Conservation (phyloP, 2,888 invertebrate species). For the Pseudococcus jackbeardsleyi region DNA sequence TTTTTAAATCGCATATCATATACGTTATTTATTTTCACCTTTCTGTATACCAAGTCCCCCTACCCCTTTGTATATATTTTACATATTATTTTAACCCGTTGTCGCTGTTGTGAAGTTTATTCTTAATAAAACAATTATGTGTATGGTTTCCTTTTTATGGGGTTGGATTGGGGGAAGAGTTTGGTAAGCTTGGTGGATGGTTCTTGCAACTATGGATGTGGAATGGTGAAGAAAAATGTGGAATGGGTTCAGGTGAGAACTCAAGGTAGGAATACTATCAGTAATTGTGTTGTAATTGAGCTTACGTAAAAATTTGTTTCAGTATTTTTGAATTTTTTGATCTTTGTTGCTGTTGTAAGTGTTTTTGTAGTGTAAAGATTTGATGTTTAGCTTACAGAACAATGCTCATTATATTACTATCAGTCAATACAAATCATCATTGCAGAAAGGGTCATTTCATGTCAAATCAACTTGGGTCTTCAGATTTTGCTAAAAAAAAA, state of each 20-base stretch:
- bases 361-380: no score
- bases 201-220: background rate
- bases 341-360: no score
- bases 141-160: background rate
- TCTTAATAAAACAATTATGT: constrained; percentile 23
- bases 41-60: constrained; percentile 51
- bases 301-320: no score
- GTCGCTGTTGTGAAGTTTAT: constrained; percentile 48
- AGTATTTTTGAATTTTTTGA: no score
- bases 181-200: background rate
- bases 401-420: no score
- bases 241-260: background rate
- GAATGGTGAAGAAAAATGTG: background rate
- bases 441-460: no score
- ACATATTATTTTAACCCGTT: constrained; percentile 33
- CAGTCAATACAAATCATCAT: no score
- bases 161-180: background rate
- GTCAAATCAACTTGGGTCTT: no score
- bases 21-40: constrained; percentile 58
- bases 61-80: constrained; percentile 29
- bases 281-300: no score
- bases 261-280: background rate
- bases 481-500: no score
- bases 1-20: constrained; percentile 61
- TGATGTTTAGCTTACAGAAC: no score